These are phyloP conservation scores for Enteromius argenteus DNA, from an alignment of 2,797 vertebrate genomes.

Conservation along the genomic window DNA sequence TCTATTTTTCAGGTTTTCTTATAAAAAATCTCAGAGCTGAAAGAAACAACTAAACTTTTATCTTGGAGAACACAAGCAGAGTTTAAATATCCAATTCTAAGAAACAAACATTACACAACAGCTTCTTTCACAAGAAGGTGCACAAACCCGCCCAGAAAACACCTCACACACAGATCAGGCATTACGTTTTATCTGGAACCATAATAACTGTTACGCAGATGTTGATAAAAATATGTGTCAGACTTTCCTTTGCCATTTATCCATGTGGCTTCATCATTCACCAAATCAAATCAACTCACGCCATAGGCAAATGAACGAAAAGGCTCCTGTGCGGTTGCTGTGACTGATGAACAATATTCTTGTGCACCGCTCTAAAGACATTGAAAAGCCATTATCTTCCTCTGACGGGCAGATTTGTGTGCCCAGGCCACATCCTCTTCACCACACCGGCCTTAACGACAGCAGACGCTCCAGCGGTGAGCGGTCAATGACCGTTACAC, in stretches of 20 bases:
- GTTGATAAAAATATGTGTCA: neutral
- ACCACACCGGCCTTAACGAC: conserved; percentile 50
- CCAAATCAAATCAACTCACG: neutral
- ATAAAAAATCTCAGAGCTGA: neutral
- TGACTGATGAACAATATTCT: conserved; percentile 2
- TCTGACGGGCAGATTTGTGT: neutral
- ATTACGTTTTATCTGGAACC: neutral
- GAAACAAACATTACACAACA: conserved; percentile 7
- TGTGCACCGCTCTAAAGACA: neutral
- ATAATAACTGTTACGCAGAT: neutral
- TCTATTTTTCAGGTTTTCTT: neutral
- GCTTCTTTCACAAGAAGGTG: neutral
- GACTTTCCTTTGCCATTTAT: neutral
- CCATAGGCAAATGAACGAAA: neutral
- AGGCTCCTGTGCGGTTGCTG: neutral
- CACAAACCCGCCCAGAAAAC: neutral
- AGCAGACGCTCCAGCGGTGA: conserved; percentile 58
- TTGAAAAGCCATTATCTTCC: conserved; percentile 31
- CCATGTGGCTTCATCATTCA: neutral
- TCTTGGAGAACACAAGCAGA: neutral
- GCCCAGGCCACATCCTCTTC: conserved; percentile 22
- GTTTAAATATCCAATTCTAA: neutral
- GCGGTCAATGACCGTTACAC: conserved; percentile 56
- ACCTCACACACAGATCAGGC: neutral
- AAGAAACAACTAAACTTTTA: neutral